Conservation (phyloP, 1,140 invertebrate genomes). For the Saccostrea glomerata region DNA sequence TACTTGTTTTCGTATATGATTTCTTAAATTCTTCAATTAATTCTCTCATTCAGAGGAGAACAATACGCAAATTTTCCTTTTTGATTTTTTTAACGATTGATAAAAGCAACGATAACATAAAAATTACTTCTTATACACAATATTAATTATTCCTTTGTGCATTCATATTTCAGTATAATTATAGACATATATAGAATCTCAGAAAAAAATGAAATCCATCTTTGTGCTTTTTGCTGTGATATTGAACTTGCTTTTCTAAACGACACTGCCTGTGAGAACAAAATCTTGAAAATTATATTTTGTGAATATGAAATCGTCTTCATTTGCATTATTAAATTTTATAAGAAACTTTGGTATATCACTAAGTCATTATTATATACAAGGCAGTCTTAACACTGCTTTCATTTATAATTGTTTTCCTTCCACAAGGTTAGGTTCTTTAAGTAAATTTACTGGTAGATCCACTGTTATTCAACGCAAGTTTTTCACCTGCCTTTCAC, state of each 20-base stretch:
- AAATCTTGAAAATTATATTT: neutral
- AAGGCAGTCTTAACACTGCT: neutral
- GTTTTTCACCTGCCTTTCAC: neutral
- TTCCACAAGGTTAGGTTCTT: neutral
- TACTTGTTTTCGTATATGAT: neutral
- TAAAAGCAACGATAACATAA: neutral
- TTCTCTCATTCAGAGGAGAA: neutral
- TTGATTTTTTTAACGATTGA: neutral
- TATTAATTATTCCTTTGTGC: neutral
- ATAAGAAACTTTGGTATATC: neutral
- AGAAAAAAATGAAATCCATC: slow-evolving; percentile 3
- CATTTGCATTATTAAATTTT: neutral
- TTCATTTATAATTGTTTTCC: neutral
- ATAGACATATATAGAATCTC: neutral
- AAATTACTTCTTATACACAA: neutral
- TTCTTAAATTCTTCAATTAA: neutral
- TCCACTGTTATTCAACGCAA: neutral
- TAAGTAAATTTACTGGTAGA: neutral
- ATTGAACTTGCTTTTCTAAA: neutral
- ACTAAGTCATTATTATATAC: neutral
- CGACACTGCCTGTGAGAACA: neutral
- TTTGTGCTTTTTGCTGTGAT: slow-evolving; percentile 9
- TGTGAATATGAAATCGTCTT: neutral
- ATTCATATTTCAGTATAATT: neutral
- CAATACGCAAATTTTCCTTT: neutral